These are phyloP conservation scores for Lichenostomus cassidix DNA, from an alignment of 2,113 vertebrate species.

Conservation along the genomic window DNA sequence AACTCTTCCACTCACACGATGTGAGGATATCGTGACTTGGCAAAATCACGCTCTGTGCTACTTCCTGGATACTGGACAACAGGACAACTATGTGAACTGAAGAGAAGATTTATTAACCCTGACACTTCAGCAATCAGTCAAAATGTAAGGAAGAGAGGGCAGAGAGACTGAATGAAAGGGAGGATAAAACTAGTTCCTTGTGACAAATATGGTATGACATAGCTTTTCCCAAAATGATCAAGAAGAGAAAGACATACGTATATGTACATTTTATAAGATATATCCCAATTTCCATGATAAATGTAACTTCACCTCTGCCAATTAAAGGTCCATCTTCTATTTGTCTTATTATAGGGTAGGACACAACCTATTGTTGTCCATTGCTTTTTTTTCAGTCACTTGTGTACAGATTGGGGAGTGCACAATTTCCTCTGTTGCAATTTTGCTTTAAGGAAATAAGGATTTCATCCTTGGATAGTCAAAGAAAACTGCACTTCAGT, in stretches of 20 bases:
- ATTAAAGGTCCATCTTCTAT: neutral
- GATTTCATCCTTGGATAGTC: neutral
- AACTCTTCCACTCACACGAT: conserved; percentile 73
- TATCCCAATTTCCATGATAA: neutral
- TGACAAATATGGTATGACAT: neutral
- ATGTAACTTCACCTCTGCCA: neutral
- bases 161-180: neutral
- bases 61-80: conserved; percentile 72
- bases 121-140: neutral
- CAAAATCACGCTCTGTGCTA: conserved; percentile 50
- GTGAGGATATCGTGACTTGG: conserved; percentile 66
- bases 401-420: neutral
- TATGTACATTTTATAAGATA: neutral
- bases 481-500: neutral
- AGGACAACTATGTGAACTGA: conserved; percentile 43
- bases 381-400: neutral
- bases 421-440: neutral
- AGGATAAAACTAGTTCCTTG: neutral
- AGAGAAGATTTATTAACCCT: conserved; percentile 56
- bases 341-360: neutral
- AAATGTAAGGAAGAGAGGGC: conserved; percentile 22
- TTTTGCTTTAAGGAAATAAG: neutral
- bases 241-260: neutral
- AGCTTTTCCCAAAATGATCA: neutral
- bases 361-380: neutral